These are phyloP conservation scores for Luidia sarsii DNA, from an alignment of 53 echinoderm and acorn worm species.

Conservation along the genomic window DNA sequence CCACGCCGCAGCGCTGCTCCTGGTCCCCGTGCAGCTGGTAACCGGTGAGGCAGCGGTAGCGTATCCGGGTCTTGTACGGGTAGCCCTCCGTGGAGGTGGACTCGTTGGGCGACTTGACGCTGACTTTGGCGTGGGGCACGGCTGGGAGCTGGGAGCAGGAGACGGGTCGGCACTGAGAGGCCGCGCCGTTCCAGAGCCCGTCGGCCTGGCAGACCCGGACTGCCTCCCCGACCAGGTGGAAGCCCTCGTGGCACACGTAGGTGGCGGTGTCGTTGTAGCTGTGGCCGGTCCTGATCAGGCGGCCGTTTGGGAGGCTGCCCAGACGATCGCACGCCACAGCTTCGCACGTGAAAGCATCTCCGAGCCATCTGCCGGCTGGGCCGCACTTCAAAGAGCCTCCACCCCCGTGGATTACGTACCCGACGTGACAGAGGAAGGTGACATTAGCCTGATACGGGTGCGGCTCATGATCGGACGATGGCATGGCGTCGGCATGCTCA, in stretches of 20 bases:
- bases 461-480: neutral
- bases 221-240: slow-evolving; percentile 62
- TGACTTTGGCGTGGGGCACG: slow-evolving; percentile 34
- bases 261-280: slow-evolving; percentile 53
- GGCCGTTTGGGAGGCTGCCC: slow-evolving; percentile 46
- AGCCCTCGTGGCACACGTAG: slow-evolving; percentile 66
- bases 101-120: slow-evolving; percentile 21
- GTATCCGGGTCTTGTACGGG: slow-evolving; percentile 41
- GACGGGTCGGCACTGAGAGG: slow-evolving; percentile 63
- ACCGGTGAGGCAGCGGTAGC: slow-evolving; percentile 59
- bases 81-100: neutral
- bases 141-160: slow-evolving; percentile 44
- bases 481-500: slow-evolving; percentile 1
- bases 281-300: slow-evolving; percentile 25
- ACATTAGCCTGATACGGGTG: slow-evolving; percentile 18
- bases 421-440: slow-evolving; percentile 17
- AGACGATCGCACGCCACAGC: slow-evolving; percentile 66
- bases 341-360: slow-evolving; percentile 20
- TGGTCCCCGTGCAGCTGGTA: slow-evolving; percentile 40
- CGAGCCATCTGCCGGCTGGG: slow-evolving; percentile 36
- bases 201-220: slow-evolving; percentile 72
- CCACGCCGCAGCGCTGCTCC: slow-evolving; percentile 43
- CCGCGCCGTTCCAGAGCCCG: slow-evolving; percentile 65
- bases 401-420: slow-evolving; percentile 5
- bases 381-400: slow-evolving; percentile 25